These are phyloP conservation scores for Lasioglossum leucozonium DNA, from an alignment of 2,888 invertebrate genomes.

Conservation along the genomic window DNA sequence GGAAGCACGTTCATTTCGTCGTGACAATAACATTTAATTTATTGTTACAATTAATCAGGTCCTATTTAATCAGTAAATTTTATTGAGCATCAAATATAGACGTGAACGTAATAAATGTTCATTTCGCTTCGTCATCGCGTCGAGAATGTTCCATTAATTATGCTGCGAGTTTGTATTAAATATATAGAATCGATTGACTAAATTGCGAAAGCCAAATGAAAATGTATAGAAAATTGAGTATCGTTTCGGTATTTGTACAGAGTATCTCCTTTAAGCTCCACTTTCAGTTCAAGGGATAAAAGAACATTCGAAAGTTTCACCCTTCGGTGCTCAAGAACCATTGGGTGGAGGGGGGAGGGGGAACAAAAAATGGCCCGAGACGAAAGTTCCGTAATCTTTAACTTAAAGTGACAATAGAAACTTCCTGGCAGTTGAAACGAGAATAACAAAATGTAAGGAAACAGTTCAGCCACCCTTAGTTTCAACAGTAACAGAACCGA, in stretches of 20 bases:
- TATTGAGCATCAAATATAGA: background rate
- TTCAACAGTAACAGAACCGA: background rate
- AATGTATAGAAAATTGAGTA: background rate
- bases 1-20: background rate
- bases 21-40: background rate
- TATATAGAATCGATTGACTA: background rate
- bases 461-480: too few relatives aligned
- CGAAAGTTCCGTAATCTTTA: slow-evolving; percentile 19
- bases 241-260: background rate
- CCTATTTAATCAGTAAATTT: background rate
- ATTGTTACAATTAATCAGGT: background rate
- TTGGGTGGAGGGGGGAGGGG: too few relatives aligned
- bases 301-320: slow-evolving; percentile 13
- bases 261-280: background rate
- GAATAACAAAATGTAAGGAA: background rate
- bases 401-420: slow-evolving; percentile 14
- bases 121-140: background rate
- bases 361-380: background rate
- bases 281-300: background rate
- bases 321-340: slow-evolving; percentile 1
- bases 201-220: background rate
- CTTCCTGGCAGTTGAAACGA: background rate
- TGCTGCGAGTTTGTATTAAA: background rate
- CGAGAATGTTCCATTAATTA: background rate
- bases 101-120: background rate